Percentiles rank a stretch among this genome's conserved stretches.
phyloP scores from a whole-genome alignment of 2,113 vertebrate genomes.

The Orthonyx spaldingii region DNA sequence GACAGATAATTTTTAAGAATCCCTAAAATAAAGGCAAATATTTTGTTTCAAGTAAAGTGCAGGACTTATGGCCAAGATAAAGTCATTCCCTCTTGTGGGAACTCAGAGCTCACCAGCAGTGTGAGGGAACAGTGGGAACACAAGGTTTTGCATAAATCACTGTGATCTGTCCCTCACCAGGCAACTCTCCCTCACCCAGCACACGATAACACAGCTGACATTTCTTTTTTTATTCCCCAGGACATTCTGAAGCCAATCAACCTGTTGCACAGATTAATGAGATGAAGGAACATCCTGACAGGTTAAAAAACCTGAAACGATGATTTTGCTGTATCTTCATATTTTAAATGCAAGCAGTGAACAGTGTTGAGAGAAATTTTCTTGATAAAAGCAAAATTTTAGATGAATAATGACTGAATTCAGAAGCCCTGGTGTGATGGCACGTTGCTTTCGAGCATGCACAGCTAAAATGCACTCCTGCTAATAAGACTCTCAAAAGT shows the following conservation, averaged over 20 bases:
- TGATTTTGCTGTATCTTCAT: rapidly evolving
- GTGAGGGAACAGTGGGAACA: background rate
- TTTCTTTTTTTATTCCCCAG: background rate
- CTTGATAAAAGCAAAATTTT: background rate
- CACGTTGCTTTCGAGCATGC: background rate
- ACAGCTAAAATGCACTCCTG: background rate
- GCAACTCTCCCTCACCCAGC: background rate
- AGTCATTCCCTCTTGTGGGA: background rate
- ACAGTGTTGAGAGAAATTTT: background rate
- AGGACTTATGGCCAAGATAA: background rate
- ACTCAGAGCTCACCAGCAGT: background rate
- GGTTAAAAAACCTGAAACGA: background rate
- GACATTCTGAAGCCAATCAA: background rate
- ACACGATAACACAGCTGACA: background rate
- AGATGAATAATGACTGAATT: background rate
- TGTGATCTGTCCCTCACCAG: background rate
- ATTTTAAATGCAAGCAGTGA: background rate
- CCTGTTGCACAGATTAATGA: background rate
- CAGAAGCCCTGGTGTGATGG: background rate
- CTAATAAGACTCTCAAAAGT: background rate
- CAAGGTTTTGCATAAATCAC: background rate
- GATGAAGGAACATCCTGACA: background rate
- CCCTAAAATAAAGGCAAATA: background rate
- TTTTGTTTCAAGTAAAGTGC: background rate
- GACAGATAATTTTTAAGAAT: background rate